These are phyloP conservation scores for Syngnathus floridae DNA, from an alignment of 2,113 vertebrate species.

Conservation along the genomic window DNA sequence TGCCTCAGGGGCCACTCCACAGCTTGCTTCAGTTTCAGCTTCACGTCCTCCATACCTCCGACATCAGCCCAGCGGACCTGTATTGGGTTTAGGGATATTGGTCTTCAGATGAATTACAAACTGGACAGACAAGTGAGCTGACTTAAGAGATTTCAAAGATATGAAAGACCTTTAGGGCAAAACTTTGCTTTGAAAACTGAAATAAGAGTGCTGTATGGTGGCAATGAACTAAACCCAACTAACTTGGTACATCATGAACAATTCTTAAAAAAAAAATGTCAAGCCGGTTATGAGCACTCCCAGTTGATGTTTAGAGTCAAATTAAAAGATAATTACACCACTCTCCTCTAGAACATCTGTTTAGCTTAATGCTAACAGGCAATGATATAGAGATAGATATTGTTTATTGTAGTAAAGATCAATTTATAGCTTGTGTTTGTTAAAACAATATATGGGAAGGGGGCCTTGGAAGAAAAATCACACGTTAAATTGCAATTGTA, in stretches of 20 bases:
- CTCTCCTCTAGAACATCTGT: neutral
- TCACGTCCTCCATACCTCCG: slow-evolving; percentile 90
- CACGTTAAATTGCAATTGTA: too few species aligned
- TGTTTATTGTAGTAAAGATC: too few species aligned
- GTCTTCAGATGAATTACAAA: neutral
- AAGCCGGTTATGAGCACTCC: too few species aligned
- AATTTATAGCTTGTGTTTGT: neutral
- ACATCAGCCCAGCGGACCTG: slow-evolving; percentile 94
- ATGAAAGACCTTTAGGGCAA: neutral
- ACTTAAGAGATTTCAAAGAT: neutral
- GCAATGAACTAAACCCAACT: neutral
- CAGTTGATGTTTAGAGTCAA: too few species aligned
- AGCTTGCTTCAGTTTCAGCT: slow-evolving; percentile 90
- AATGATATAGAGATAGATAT: neutral
- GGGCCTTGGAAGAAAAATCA: too few species aligned
- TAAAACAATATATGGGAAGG: neutral
- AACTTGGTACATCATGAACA: neutral
- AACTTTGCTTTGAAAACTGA: neutral
- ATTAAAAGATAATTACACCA: too few species aligned
- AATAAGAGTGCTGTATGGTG: neutral
- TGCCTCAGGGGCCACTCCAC: slow-evolving; percentile 95
- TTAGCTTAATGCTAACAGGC: neutral
- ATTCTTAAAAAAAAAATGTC: too few species aligned
- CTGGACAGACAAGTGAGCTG: neutral
- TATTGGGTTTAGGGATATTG: neutral